Conservation (phyloP, 2,888 invertebrate genomes). For the Incurvaria masculella region DNA sequence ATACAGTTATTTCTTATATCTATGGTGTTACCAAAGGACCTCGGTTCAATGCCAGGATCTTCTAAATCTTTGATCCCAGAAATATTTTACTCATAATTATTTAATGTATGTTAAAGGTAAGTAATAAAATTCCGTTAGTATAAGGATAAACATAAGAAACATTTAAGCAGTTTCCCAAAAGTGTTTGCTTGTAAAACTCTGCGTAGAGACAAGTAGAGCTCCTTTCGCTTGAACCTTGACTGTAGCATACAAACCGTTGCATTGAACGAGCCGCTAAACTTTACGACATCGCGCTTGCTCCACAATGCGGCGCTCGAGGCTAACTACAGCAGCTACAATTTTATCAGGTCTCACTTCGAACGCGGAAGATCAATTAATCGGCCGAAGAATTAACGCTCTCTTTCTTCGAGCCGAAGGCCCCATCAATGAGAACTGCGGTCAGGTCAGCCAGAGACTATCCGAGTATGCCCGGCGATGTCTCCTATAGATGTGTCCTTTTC, state of each 20-base stretch:
- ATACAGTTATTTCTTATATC: too few species aligned
- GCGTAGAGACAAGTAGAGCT: constrained; percentile 49
- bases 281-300: constrained; percentile 53
- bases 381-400: constrained; percentile 42
- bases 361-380: constrained; percentile 44
- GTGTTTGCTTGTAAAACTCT: too few species aligned
- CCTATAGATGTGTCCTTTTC: constrained; percentile 39
- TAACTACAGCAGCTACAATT: constrained; percentile 43
- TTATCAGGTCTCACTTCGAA: constrained; percentile 37
- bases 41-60: too few species aligned
- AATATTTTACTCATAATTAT: too few species aligned
- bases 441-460: constrained; percentile 34
- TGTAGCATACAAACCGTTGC: constrained; percentile 44
- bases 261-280: constrained; percentile 58
- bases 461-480: constrained; percentile 36
- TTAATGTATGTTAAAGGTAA: too few species aligned
- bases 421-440: background rate
- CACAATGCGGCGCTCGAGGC: constrained; percentile 30
- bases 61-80: too few species aligned
- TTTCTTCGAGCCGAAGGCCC: constrained; percentile 12
- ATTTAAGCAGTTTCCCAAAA: too few species aligned
- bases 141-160: too few species aligned
- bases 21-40: too few species aligned
- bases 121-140: too few species aligned
- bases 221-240: constrained; percentile 27